phyloP scores from a whole-genome alignment of 2,113 vertebrate species.

The Nothocercus julius region DNA sequence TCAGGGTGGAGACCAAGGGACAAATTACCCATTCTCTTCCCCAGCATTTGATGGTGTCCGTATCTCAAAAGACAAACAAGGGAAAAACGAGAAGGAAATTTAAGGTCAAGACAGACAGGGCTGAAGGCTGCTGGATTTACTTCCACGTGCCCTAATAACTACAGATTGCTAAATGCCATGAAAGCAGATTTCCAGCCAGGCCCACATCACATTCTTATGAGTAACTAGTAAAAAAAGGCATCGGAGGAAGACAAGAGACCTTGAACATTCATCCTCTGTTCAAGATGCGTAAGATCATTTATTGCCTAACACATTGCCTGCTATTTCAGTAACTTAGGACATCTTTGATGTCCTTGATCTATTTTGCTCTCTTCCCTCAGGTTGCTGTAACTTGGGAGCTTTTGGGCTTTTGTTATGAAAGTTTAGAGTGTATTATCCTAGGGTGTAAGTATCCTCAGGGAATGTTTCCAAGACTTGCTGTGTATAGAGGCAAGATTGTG shows the following conservation, averaged over 20 bases:
- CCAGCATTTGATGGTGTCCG: neutral
- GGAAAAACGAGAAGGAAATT: neutral
- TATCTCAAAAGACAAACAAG: neutral
- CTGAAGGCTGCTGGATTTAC: neutral
- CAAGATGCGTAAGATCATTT: neutral
- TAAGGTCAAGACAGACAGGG: neutral
- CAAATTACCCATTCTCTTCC: neutral
- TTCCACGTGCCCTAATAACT: neutral
- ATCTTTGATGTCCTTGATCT: neutral
- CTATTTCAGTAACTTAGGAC: neutral
- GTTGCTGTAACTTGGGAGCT: neutral
- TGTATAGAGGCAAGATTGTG: neutral
- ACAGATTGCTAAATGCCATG: neutral
- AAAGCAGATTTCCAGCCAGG: neutral
- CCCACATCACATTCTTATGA: neutral
- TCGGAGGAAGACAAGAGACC: neutral
- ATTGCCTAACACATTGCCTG: neutral
- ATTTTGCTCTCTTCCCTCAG: neutral
- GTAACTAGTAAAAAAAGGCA: neutral
- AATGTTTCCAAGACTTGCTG: neutral
- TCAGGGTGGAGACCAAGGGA: neutral
- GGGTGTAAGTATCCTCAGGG: rapidly evolving
- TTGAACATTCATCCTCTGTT: rapidly evolving
- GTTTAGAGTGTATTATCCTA: neutral
- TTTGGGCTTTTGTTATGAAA: neutral